Base-by-base conservation (phyloP, 2,888 invertebrate genomes). In the Alitta virens region DNA sequence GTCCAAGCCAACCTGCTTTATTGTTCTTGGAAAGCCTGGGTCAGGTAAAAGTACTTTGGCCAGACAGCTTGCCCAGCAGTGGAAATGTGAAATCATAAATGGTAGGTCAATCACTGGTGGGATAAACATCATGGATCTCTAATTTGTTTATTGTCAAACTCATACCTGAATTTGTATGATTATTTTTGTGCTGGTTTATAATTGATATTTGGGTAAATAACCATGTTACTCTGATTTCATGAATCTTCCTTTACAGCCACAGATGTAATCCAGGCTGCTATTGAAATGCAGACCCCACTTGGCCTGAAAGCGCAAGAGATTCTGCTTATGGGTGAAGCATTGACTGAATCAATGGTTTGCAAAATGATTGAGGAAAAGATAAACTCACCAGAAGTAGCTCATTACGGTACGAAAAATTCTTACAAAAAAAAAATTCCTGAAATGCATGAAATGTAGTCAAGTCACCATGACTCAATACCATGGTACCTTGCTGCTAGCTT, bases 1-100 rank as follows among this genome's bases (percentile, higher is more conserved):
- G 52, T 78, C 79, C 2, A 81, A 81, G 67, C 82, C 82, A 54
- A 77, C 79, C 59, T 82, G 81, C 66, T 82, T 82, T 64, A 67
- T 82, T 27, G 65, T 82, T 12, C 66, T 82, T 53, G 82, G 82
- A 21, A 82, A 82, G 71, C 82, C 82, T 51, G 82, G 82, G 2
- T 70, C 74, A 56, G 82, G 82, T 9, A 80, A 78, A 62, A 78
- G 81, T 55, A 70, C 74, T 12, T 66, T 82, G 27, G 80, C 79
- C 12, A 72, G 74, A 62, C 71, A 73, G 67, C 69, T 82, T 42
- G 77, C 81, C 5, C 66, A 73, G 61, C 79, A 80, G 66, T 82
- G 80, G 79, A 77, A 77, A 66, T 80, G 80, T 73, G 76, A 78
- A 70, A 64, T 79, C 3, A 73, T 81, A 12, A 80, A 77, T 71